These are phyloP conservation scores for Centrocercus urophasianus DNA, from an alignment of 2,113 vertebrate genomes.

Conservation along the genomic window DNA sequence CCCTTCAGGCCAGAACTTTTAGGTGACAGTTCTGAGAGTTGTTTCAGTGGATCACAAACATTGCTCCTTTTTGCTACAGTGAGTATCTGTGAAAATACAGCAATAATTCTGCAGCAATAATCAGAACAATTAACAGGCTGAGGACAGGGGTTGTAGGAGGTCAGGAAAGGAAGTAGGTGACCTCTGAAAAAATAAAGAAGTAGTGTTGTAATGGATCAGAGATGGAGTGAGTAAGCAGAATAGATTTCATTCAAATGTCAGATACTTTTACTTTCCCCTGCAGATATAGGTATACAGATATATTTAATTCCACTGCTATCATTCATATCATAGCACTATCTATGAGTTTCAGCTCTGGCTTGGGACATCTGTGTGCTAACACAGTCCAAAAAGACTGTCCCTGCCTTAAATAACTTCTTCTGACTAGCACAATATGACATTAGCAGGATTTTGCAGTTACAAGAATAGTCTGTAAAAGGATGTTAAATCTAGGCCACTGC, in stretches of 20 bases:
- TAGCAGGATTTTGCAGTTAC: slow-evolving; percentile 45
- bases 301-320: not conserved
- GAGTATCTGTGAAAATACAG: not conserved
- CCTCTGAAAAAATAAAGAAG: not conserved
- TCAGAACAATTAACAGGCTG: not conserved
- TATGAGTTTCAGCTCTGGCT: not conserved
- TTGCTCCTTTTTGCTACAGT: not conserved
- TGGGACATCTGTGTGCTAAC: not conserved
- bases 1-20: not conserved
- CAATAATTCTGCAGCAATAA: not conserved
- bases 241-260: not conserved
- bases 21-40: not conserved
- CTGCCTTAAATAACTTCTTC: slow-evolving; percentile 56
- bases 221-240: not conserved
- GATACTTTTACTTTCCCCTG: not conserved
- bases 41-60: not conserved
- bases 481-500: slow-evolving; percentile 61
- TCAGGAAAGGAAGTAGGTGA: not conserved
- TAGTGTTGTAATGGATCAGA: not conserved
- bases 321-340: not conserved
- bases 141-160: not conserved
- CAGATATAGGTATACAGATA: not conserved
- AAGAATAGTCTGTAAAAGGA: slow-evolving; percentile 33
- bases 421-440: not conserved
- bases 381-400: not conserved